phyloP scores from a whole-genome alignment of 2,797 vertebrate genomes.

The Enteromius mattozi region DNA sequence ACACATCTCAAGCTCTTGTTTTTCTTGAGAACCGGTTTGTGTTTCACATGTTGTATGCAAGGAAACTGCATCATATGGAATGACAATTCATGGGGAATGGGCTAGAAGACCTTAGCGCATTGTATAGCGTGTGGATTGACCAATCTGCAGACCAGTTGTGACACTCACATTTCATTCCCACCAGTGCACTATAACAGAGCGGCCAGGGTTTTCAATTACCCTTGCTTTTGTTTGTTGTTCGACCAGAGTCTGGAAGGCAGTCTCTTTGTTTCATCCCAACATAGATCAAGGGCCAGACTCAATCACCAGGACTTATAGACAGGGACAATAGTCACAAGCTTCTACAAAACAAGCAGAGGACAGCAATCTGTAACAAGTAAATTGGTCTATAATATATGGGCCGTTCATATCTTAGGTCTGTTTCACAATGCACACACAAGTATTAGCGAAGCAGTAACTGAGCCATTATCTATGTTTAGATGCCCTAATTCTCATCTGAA shows the following conservation, averaged over 20 bases:
- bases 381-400: not conserved
- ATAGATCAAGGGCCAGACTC: conserved; percentile 56
- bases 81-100: conserved; percentile 27
- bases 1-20: not conserved
- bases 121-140: conserved; percentile 43
- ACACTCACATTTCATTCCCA: conserved; percentile 47
- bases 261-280: conserved; percentile 58
- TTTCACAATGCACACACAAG: not conserved
- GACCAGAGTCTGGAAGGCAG: conserved; percentile 44
- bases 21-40: not conserved
- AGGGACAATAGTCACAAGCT: conserved; percentile 54
- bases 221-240: conserved; percentile 53
- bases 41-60: not conserved
- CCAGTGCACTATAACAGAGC: conserved; percentile 39
- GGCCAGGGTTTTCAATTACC: conserved; percentile 50
- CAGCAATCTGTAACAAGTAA: conserved; percentile 29
- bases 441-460: not conserved
- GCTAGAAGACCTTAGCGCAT: conserved; percentile 33
- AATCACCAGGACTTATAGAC: conserved; percentile 50
- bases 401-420: not conserved
- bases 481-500: not conserved
- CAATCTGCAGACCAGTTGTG: conserved; percentile 48
- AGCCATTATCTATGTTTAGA: not conserved
- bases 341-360: conserved; percentile 43
- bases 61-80: not conserved